Base-by-base conservation (phyloP, 1,140 invertebrate species). In the Penaeus indicus region DNA sequence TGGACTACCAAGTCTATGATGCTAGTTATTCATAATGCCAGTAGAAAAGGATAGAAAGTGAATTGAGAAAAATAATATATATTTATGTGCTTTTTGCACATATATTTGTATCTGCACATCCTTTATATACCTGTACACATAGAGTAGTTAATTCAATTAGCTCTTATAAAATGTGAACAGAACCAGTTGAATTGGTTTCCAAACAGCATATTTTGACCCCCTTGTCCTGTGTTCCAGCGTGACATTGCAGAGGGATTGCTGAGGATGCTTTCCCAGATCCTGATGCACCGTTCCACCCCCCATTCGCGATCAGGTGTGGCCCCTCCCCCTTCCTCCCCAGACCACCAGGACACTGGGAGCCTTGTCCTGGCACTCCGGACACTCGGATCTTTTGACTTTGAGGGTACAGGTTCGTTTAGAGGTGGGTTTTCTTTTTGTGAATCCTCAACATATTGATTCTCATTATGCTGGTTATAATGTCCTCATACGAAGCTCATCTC, bases 301-400 rank as follows among this genome's bases (percentile, higher is more conserved):
- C 25, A 27, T 16, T 54, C 54, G 18, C 75, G 84, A 1, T 62
- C 82, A 11, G 90, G 86, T 42, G 75, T 80, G 60, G 79, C 83
- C 25, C 81, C 25, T 88, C 91, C 64, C 83, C 91, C 27, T 69
- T 91, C 85, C 86, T 90, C 67, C 63, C 72, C 81, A 80, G 91
- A 72, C 86, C 92, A 25, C 87, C 94, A 82, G 3, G 95, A 95
- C 90, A 92, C 93, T 5, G 94, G 95, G 18, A 97, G 96, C 82
- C 96, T 98, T 78, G 97, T 99, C 4, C 93, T 99, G 22, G 99
- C 98, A 1, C 93, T 99, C 3, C 95, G 96, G 92, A 99, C 98
- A 5, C 94, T 99, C 1, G 98, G 98, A 4, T 97, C 95, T 8
- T 99, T 99, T 92, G 97, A 99, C 92, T 99, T 99, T 93, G 97